Evolutionary conservation across 2,888 invertebrate species (phyloP).

Genomic region (Camptogramma bilineatum): DNA sequence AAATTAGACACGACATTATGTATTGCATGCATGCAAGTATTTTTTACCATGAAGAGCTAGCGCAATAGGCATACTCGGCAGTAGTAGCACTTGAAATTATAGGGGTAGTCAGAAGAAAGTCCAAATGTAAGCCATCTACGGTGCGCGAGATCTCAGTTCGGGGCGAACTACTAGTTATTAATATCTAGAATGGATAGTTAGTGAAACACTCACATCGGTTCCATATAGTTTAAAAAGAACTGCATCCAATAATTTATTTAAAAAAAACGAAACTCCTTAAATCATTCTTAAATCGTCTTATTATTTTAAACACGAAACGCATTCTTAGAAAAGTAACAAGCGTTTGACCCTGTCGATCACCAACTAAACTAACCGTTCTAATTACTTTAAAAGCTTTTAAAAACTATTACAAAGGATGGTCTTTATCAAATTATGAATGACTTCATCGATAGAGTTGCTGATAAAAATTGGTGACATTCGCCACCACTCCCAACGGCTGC

Average conservation of each 20-base stretch:
- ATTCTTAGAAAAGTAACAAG: conserved; percentile 19
- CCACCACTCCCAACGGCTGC: conserved; percentile 52
- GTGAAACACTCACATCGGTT: not conserved
- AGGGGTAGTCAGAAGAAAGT: too few species aligned
- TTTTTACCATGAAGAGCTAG: too few species aligned
- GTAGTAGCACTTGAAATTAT: too few species aligned
- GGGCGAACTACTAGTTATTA: too few species aligned
- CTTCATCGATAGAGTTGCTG: conserved; percentile 51
- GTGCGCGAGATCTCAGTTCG: too few species aligned
- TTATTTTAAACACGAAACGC: not conserved
- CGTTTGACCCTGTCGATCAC: conserved; percentile 43
- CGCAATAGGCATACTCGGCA: too few species aligned
- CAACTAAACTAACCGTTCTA: conserved; percentile 41
- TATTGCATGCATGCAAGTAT: too few species aligned
- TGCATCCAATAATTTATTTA: not conserved
- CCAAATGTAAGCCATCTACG: too few species aligned
- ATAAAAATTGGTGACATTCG: conserved; percentile 49
- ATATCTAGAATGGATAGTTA: not conserved
- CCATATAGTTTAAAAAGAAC: not conserved
- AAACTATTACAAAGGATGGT: conserved; percentile 44
- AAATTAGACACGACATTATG: too few species aligned
- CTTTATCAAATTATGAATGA: conserved; percentile 60
- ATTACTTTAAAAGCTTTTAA: conserved; percentile 60
- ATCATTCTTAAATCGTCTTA: not conserved
- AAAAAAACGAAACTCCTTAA: not conserved